These are phyloP conservation scores for Moxostoma hubbsi DNA, from an alignment of 2,797 vertebrate species.

Conservation along the genomic window DNA sequence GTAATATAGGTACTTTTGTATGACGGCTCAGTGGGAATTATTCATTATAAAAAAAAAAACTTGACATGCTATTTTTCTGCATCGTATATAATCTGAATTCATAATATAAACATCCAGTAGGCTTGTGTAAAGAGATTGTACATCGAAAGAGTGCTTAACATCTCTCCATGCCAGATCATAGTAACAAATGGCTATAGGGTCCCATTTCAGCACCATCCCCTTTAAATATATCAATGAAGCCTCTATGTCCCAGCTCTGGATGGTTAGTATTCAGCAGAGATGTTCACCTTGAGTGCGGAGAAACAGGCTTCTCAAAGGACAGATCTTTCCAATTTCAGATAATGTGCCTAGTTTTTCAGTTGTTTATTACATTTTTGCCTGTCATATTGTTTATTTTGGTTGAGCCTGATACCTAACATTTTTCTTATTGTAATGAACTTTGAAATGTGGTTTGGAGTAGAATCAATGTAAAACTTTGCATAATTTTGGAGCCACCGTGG, in stretches of 20 bases:
- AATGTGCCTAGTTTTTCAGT: no score
- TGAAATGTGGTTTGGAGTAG: not conserved
- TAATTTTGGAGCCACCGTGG: no score
- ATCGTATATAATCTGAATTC: no score
- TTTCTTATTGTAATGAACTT: no score
- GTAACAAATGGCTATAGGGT: conserved; percentile 44
- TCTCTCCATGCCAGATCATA: conserved; percentile 6
- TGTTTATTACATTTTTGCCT: no score
- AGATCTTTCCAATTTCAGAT: conserved; percentile 10
- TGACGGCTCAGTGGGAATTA: not conserved
- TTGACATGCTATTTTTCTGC: no score
- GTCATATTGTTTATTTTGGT: no score
- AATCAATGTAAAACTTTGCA: no score
- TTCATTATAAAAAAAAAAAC: not conserved
- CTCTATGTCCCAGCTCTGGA: conserved; percentile 64
- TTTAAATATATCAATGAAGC: conserved; percentile 69
- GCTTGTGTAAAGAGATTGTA: conserved; percentile 31
- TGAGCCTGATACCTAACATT: no score
- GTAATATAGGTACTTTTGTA: not conserved
- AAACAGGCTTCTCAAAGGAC: conserved; percentile 11
- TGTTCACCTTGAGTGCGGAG: conserved; percentile 43
- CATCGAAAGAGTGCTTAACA: conserved; percentile 5
- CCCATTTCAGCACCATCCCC: conserved; percentile 57
- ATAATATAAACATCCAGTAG: not conserved
- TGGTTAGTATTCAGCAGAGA: conserved; percentile 72